phyloP scores from a whole-genome alignment of 2,888 invertebrate species.

The Malachius bipustulatus region DNA sequence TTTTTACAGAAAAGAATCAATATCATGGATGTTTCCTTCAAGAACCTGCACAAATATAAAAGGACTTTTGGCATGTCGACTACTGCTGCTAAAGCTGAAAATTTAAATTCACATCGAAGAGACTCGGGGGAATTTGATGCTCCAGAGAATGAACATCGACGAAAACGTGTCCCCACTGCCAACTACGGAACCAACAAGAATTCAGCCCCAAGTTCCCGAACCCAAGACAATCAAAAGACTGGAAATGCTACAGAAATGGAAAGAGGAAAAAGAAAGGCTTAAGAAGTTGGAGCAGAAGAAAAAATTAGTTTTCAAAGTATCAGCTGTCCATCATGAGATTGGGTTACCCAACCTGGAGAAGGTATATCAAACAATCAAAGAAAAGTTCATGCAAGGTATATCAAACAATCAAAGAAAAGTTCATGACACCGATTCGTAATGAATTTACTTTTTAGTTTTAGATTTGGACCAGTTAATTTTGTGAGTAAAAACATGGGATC shows the following conservation, averaged over 20 bases:
- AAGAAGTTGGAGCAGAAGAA: conserved; percentile 19
- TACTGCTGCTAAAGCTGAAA: background rate
- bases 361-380: no score
- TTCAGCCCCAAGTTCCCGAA: background rate
- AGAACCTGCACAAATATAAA: conserved; percentile 1
- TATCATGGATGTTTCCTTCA: background rate
- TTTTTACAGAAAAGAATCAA: no score
- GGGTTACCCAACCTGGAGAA: conserved; percentile 20
- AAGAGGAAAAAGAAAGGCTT: conserved; percentile 23
- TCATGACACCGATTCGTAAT: background rate
- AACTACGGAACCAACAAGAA: background rate
- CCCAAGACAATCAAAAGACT: conserved; percentile 16
- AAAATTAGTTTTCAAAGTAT: conserved; percentile 30
- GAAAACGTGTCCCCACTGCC: background rate
- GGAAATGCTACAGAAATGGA: conserved; percentile 28
- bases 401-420: conserved; percentile 24
- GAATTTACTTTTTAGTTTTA: background rate
- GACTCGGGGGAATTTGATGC: background rate
- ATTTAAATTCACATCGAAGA: background rate
- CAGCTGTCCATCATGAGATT: conserved; percentile 18
- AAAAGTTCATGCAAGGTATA: no score
- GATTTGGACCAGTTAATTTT: background rate
- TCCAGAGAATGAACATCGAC: background rate
- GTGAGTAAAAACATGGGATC: background rate
- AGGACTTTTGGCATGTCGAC: background rate